Evolutionary conservation across 2,888 invertebrate species (phyloP).

Genomic region (Drosophila anceps): DNA sequence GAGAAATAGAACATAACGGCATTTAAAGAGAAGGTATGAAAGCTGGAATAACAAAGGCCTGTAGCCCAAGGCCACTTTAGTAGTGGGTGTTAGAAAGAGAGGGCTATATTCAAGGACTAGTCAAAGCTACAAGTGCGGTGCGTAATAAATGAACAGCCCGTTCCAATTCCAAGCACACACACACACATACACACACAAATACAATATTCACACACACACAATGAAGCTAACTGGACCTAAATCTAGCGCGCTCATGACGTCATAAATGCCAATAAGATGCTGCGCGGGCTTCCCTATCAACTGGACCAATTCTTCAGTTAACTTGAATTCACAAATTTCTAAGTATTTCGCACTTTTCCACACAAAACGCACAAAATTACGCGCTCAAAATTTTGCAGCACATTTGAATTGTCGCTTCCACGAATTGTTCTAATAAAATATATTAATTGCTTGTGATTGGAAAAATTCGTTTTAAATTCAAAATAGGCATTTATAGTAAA

Average conservation of each 20-base stretch:
- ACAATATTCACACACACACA: conserved; percentile 18
- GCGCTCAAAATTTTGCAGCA: conserved; percentile 6
- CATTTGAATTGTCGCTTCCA: conserved; percentile 12
- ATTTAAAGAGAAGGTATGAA: background rate
- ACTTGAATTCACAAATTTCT: conserved; percentile 14
- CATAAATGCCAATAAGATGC: conserved; percentile 61
- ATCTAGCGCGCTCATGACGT: conserved; percentile 67
- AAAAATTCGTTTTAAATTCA: conserved; percentile 4
- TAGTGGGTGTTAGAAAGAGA: background rate
- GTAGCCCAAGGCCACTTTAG: conserved; percentile 36
- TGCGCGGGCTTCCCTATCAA: conserved; percentile 37
- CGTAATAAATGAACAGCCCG: conserved; percentile 47
- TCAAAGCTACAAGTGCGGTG: conserved; percentile 54
- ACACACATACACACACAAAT: conserved; percentile 31
- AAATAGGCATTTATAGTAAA: conserved; percentile 13
- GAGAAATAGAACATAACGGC: conserved; percentile 2
- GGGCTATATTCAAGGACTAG: conserved; percentile 40
- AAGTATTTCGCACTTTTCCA: conserved; percentile 31
- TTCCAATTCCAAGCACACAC: conserved; percentile 44
- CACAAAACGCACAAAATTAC: conserved; percentile 1
- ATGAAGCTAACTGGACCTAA: conserved; percentile 44
- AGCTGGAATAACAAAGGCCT: conserved; percentile 24
- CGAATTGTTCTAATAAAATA: background rate
- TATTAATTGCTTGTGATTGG: background rate
- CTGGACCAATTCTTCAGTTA: conserved; percentile 23